Percentiles rank a stretch among this genome's conserved stretches.
Conservation (phyloP, 2,888 invertebrate species). For the Acronicta alni region DNA sequence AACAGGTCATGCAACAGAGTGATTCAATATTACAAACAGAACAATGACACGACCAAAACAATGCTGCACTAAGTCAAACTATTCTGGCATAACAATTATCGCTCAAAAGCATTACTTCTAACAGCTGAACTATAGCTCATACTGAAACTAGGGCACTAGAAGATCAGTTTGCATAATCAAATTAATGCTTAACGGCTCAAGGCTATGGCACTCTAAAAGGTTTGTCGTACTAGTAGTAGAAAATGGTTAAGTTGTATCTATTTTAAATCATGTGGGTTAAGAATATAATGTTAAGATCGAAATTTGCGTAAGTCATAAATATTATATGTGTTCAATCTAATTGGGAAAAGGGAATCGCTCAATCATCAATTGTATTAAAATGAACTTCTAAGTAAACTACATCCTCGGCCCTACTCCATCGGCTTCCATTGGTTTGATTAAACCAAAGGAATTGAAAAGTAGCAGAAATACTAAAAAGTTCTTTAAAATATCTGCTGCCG, state of each 20-base stretch:
- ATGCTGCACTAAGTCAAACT: slow-evolving; percentile 20
- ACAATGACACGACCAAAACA: slow-evolving; percentile 25
- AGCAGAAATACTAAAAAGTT: not conserved
- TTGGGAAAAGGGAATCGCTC: no score
- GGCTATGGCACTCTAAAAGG: slow-evolving; percentile 52
- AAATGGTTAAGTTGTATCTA: slow-evolving; percentile 7
- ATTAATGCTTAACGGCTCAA: slow-evolving; percentile 56
- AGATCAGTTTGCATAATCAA: slow-evolving; percentile 61
- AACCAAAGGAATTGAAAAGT: not conserved
- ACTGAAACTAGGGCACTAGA: slow-evolving; percentile 57
- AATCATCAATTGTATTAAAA: no score
- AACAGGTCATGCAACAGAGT: not conserved
- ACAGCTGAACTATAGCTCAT: slow-evolving; percentile 33
- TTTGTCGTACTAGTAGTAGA: slow-evolving; percentile 32
- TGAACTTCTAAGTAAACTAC: not conserved
- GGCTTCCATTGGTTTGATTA: not conserved
- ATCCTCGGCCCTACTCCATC: no score
- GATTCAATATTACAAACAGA: slow-evolving; percentile 15
- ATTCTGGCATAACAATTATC: slow-evolving; percentile 25
- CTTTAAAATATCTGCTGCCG: slow-evolving; percentile 15
- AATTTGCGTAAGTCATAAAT: no score
- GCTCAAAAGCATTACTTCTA: slow-evolving; percentile 34
- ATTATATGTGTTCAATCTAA: no score
- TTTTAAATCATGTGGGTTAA: slow-evolving; percentile 4
- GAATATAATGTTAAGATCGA: not conserved